A percentile compares a stretch with the other conserved stretches of the same genome.
Evolutionary conservation across 1,140 invertebrate species (phyloP).

Genomic region (Nixonia krombeini): DNA sequence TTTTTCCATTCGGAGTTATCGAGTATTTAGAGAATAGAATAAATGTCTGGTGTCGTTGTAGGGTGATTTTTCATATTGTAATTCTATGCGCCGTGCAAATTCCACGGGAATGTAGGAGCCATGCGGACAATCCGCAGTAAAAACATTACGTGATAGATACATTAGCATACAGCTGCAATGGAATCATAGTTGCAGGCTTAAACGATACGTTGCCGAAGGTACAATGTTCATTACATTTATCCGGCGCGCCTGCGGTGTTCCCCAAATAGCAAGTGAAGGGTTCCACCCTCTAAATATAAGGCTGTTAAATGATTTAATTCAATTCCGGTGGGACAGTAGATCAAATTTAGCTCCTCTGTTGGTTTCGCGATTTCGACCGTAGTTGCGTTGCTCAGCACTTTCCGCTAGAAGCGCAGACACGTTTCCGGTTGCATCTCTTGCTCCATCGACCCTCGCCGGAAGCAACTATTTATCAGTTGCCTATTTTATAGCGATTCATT

Average conservation of each 20-base stretch:
- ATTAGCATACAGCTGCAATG: slow-evolving; percentile 29
- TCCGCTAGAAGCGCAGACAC: slow-evolving; percentile 37
- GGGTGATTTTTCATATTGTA: no score
- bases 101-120: no score
- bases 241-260: slow-evolving; percentile 59
- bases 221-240: slow-evolving; percentile 70
- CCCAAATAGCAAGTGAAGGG: slow-evolving; percentile 60
- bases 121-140: no score
- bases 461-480: slow-evolving; percentile 45
- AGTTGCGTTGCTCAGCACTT: slow-evolving; percentile 46
- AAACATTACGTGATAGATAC: no score
- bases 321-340: slow-evolving; percentile 58
- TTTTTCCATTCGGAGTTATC: no score
- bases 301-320: slow-evolving; percentile 71
- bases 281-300: slow-evolving; percentile 65
- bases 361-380: slow-evolving; percentile 48
- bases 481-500: no score
- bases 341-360: slow-evolving; percentile 64
- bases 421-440: slow-evolving; percentile 43
- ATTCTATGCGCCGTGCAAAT: no score
- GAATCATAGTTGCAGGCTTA: slow-evolving; percentile 46
- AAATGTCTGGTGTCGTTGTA: no score
- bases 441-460: slow-evolving; percentile 17
- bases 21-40: no score
- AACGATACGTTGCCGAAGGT: slow-evolving; percentile 54